These are phyloP conservation scores for Ispidina picta DNA, from an alignment of 2,797 vertebrate species.

Conservation along the genomic window DNA sequence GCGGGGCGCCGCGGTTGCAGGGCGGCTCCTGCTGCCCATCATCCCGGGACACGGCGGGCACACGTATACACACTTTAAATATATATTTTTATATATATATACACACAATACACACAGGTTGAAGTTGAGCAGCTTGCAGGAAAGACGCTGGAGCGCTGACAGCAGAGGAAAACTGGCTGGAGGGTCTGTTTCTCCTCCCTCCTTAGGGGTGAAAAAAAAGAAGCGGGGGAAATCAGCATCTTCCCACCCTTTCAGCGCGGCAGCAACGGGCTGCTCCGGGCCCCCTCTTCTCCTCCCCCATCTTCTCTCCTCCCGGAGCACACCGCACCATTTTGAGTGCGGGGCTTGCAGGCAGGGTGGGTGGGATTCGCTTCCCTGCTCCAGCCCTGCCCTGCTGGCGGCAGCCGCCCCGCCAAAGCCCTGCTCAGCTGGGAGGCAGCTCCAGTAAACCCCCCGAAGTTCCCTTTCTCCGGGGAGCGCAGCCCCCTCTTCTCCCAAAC, in stretches of 20 bases:
- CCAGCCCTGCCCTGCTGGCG: not conserved
- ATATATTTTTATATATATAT: too few relatives aligned
- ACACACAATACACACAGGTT: not conserved
- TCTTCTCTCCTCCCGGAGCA: not conserved
- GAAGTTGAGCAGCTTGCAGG: constrained; percentile 48
- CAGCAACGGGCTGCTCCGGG: not conserved
- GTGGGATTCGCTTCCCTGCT: not conserved
- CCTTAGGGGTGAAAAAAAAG: not conserved
- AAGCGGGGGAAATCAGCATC: not conserved
- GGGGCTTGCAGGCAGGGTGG: constrained; percentile 71
- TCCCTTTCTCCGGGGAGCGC: not conserved
- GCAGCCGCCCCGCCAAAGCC: not conserved
- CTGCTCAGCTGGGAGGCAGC: constrained; percentile 64
- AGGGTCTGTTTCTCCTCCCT: constrained; percentile 82
- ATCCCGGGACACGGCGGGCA: not conserved
- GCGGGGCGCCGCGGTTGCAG: not conserved
- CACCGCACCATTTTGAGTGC: constrained; percentile 80
- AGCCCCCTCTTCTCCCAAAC: not conserved
- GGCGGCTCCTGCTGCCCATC: not conserved
- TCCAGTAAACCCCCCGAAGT: not conserved
- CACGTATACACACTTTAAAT: not conserved
- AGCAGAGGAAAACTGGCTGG: constrained; percentile 28
- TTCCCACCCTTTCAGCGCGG: not conserved
- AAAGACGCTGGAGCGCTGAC: constrained; percentile 8
- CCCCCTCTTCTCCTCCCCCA: not conserved